These are phyloP conservation scores for Poecilia velifera DNA, from an alignment of 2,797 vertebrate genomes.

Conservation along the genomic window DNA sequence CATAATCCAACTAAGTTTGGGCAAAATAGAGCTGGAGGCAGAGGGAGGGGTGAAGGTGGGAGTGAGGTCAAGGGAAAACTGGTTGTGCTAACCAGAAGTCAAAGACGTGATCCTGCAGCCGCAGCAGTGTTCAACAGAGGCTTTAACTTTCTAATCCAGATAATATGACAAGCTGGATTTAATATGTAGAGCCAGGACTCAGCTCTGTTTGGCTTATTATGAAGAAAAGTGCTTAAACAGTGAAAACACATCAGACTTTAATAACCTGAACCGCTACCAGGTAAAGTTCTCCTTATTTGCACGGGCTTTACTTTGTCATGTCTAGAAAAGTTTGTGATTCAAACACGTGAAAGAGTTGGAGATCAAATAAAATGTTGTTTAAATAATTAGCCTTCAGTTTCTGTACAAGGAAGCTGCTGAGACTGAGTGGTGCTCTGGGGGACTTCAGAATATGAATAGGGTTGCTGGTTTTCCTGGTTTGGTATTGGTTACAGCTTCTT, in stretches of 20 bases:
- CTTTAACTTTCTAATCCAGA: background rate
- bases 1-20: constrained; percentile 65
- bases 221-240: constrained; percentile 3
- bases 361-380: background rate
- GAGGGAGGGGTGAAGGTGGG: constrained; percentile 32
- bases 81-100: constrained; percentile 31
- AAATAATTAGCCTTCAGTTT: background rate
- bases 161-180: background rate
- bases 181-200: background rate
- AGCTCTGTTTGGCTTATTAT: background rate
- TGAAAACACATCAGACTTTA: background rate
- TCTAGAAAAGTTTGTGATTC: background rate
- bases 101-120: constrained; percentile 30
- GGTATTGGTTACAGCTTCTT: background rate
- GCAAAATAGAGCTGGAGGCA: constrained; percentile 58
- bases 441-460: background rate
- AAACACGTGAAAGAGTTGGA: background rate
- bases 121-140: constrained; percentile 1
- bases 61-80: constrained; percentile 30
- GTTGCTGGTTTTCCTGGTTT: background rate
- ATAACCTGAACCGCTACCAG: background rate
- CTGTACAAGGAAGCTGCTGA: background rate
- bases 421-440: background rate
- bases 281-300: background rate
- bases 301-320: background rate